Conservation (phyloP, 2,113 vertebrate genomes). For the Circaetus cinerascens region DNA sequence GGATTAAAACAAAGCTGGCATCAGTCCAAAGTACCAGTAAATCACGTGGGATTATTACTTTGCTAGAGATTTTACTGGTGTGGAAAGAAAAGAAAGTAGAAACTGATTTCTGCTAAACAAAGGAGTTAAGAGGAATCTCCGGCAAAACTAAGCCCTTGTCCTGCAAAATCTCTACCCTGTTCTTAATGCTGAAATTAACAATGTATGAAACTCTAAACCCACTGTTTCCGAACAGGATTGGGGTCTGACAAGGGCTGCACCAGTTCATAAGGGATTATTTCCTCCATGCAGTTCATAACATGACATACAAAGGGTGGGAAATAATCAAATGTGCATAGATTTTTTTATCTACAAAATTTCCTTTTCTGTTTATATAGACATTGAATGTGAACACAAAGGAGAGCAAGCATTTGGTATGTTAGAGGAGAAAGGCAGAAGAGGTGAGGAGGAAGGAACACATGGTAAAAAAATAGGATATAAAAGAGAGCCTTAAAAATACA, state of each 20-base stretch:
- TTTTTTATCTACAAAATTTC: neutral
- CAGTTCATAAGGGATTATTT: neutral
- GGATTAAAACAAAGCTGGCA: constrained; percentile 57
- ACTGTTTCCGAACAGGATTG: neutral
- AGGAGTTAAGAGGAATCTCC: neutral
- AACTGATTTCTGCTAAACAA: constrained; percentile 15
- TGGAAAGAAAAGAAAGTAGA: constrained; percentile 9
- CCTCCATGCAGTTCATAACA: neutral
- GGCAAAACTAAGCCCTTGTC: neutral
- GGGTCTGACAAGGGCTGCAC: neutral
- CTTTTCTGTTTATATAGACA: neutral
- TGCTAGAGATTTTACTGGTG: constrained; percentile 2
- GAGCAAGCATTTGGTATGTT: neutral
- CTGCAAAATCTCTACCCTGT: neutral
- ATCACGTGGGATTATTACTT: constrained; percentile 50
- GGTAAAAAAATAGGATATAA: neutral
- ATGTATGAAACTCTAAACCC: neutral
- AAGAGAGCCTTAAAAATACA: neutral
- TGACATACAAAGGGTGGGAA: neutral
- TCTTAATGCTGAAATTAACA: neutral
- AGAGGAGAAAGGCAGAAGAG: neutral
- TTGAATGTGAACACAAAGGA: neutral
- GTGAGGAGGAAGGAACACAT: neutral
- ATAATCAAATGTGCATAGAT: neutral
- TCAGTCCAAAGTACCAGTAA: constrained; percentile 18